Conservation (phyloP, 2,888 invertebrate species). For the Fabriciana adippe region DNA sequence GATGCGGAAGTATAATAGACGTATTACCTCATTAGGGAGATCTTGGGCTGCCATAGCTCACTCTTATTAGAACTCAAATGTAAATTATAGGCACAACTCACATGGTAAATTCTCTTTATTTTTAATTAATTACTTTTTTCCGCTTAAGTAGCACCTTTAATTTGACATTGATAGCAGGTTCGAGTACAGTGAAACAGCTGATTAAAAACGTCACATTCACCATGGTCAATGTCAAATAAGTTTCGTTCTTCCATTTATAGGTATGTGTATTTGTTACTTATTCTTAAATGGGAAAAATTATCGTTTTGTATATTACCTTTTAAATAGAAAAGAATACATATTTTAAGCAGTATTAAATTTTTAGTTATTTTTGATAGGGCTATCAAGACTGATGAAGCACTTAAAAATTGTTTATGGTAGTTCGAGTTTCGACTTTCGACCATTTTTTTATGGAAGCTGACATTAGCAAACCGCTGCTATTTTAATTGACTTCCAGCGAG, state of each 20-base stretch:
- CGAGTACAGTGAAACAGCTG: constrained; percentile 32
- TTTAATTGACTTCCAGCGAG: too few relatives aligned
- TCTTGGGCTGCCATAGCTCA: constrained; percentile 53
- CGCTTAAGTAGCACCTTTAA: constrained; percentile 12
- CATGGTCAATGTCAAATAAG: constrained; percentile 7
- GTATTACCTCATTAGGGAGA: constrained; percentile 68
- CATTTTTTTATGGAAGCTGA: too few relatives aligned
- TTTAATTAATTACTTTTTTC: background rate
- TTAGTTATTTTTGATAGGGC: too few relatives aligned
- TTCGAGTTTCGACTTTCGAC: too few relatives aligned
- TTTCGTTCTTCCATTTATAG: constrained; percentile 8
- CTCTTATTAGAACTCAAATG: constrained; percentile 1
- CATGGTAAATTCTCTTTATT: constrained; percentile 25
- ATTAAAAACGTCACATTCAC: constrained; percentile 24
- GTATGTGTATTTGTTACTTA: too few relatives aligned
- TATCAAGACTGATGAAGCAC: too few relatives aligned
- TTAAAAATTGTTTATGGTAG: too few relatives aligned
- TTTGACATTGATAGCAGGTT: constrained; percentile 35
- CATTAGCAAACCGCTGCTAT: too few relatives aligned
- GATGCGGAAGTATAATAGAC: constrained; percentile 28
- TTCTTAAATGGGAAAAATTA: too few relatives aligned
- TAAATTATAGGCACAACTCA: constrained; percentile 21
- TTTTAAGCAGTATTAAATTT: too few relatives aligned
- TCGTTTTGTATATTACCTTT: too few relatives aligned
- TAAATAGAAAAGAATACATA: too few relatives aligned